These are phyloP conservation scores for Pseudanteris insignis DNA, from an alignment of 2,888 invertebrate genomes.

Conservation along the genomic window DNA sequence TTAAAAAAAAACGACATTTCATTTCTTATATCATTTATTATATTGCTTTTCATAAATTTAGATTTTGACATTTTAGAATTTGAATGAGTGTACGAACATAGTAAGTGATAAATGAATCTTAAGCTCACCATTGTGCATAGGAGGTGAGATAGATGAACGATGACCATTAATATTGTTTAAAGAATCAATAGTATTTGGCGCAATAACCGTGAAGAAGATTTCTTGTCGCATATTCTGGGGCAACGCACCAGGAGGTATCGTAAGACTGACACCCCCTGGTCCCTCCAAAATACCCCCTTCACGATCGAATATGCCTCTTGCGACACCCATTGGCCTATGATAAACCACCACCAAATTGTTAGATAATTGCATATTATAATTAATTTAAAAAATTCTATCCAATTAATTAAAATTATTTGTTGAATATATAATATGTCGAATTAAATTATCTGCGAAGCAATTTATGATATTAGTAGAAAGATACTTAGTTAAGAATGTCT, in stretches of 20 bases:
- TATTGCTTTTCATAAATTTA: no score
- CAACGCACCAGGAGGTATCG: slow-evolving; percentile 89
- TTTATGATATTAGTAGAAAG: no score
- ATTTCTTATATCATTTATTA: no score
- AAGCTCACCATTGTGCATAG: slow-evolving; percentile 60
- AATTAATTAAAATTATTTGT: neutral
- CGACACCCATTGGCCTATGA: slow-evolving; percentile 59
- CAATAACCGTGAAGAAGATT: slow-evolving; percentile 90
- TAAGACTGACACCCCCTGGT: slow-evolving; percentile 89
- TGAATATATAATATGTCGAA: no score
- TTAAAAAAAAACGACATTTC: no score
- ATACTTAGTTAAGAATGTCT: no score
- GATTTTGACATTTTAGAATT: no score
- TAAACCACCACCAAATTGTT: slow-evolving; percentile 50
- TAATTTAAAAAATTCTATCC: neutral
- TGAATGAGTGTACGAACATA: no score
- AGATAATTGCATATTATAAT: slow-evolving; percentile 2
- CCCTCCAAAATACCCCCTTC: slow-evolving; percentile 85
- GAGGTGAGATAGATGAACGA: slow-evolving; percentile 60
- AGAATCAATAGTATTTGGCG: slow-evolving; percentile 83
- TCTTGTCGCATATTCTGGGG: slow-evolving; percentile 85
- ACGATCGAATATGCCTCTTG: slow-evolving; percentile 74
- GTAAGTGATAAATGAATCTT: slow-evolving; percentile 26
- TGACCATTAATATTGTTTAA: slow-evolving; percentile 63
- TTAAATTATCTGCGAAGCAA: no score